These are phyloP conservation scores for Slavum lentiscoides DNA, from an alignment of 2,888 invertebrate species.

Conservation along the genomic window DNA sequence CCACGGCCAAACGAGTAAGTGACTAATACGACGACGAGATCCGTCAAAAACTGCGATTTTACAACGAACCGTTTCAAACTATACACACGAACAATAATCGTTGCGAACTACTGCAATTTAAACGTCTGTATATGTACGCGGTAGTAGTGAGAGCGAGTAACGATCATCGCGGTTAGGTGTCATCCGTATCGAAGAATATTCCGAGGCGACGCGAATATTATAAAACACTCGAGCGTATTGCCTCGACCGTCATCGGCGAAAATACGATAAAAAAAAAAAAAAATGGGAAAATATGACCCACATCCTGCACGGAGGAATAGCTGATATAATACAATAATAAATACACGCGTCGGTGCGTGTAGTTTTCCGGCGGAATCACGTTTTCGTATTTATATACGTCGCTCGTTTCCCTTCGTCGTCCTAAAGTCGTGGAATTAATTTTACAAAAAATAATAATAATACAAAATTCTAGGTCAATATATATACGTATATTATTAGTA, in stretches of 20 bases:
- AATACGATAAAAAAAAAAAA: neutral
- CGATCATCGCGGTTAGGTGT: too few relatives aligned
- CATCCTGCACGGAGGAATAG: neutral
- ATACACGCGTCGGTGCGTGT: neutral
- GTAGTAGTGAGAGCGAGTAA: too few relatives aligned
- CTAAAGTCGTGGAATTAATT: too few relatives aligned
- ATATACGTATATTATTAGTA: neutral
- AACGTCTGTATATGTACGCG: too few relatives aligned
- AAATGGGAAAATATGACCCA: constrained; percentile 5
- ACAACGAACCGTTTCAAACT: too few relatives aligned
- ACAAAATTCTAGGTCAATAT: neutral
- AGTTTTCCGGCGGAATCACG: constrained; percentile 11
- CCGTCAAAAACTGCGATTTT: too few relatives aligned
- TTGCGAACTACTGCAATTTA: too few relatives aligned
- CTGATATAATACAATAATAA: too few relatives aligned
- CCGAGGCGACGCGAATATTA: neutral
- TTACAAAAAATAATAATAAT: too few relatives aligned
- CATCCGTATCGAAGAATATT: neutral
- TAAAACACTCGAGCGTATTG: neutral
- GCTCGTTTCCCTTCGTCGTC: neutral
- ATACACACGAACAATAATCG: too few relatives aligned
- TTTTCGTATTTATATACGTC: neutral
- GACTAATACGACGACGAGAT: too few relatives aligned
- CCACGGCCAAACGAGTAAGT: too few relatives aligned
- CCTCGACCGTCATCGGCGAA: neutral